Percentiles rank a stretch among this genome's conserved stretches.
Conservation (phyloP, 2,888 invertebrate species). For the Anthrax anthrax region DNA sequence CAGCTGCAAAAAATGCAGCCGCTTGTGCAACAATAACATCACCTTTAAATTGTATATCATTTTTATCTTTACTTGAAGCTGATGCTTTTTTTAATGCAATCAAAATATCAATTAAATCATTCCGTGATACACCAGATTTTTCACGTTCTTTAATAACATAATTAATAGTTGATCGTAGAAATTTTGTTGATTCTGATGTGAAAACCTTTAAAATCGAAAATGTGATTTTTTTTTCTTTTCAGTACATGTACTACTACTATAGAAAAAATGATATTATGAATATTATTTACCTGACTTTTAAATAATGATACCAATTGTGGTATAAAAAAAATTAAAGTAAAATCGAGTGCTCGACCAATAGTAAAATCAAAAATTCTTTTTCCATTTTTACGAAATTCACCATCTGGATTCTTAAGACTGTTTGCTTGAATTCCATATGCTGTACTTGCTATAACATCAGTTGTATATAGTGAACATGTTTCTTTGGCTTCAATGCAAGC, state of each 20-base stretch:
- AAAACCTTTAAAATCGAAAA: too few relatives aligned
- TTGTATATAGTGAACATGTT: conserved; percentile 23
- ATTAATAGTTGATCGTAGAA: too few relatives aligned
- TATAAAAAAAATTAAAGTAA: conserved; percentile 24
- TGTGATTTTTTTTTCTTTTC: too few relatives aligned
- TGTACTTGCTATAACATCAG: conserved; percentile 27
- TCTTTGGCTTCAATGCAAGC: conserved; percentile 10
- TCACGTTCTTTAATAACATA: too few relatives aligned
- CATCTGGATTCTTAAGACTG: conserved; percentile 23
- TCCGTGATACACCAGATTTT: too few relatives aligned
- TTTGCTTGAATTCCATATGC: conserved; percentile 29
- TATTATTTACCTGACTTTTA: conserved; percentile 17
- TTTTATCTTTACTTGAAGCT: too few relatives aligned
- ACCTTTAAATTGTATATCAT: neutral
- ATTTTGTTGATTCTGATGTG: too few relatives aligned
- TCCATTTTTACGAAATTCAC: conserved; percentile 23
- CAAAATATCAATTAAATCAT: too few relatives aligned
- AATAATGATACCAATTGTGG: conserved; percentile 23
- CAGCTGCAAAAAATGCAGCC: conserved; percentile 12
- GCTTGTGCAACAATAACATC: conserved; percentile 12
- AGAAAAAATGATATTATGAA: too few relatives aligned
- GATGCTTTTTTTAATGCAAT: too few relatives aligned
- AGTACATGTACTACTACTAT: too few relatives aligned
- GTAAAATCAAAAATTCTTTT: conserved; percentile 18
- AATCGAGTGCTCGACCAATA: conserved; percentile 19